Base-by-base conservation (phyloP, 2,113 vertebrate genomes). In the Poecilia latipinna region DNA sequence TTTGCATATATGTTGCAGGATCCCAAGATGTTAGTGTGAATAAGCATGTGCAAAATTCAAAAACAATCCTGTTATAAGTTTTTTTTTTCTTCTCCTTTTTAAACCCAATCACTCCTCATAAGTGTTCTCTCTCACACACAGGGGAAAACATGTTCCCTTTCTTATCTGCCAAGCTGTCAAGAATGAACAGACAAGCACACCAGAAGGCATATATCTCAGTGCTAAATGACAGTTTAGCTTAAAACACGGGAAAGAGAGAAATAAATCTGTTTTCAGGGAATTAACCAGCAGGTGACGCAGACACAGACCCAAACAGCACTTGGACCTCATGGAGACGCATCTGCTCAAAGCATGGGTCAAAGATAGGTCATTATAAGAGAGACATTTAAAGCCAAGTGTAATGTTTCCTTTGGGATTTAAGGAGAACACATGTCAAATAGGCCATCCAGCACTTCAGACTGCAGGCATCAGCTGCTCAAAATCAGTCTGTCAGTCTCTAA, bases 111-210 rank as follows among this genome's bases (percentile, higher is more conserved):
- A 35, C 79, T 57, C 24, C 82, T 91, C 87, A 79, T 84, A 84
- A 78, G 79, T 17, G 60, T 61, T 75, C 12, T 26, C 70, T n/a
- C 72, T 75, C 77, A 3, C 29, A 2, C 77, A 86, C 78, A 65
- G 77, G 87, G 88, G 87, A 89, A 91, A 87, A 70, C 80, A 91
- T 89, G 82, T 63, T 74, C 73, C 68, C 31, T 61, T 63, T 63
- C 48, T 66, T 51, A 65, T 77, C 71, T 70, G 82, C 70, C 86
- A 84, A 73, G 24, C 73, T 74, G 62, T 75, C 72, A 75, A 24
- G 51, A 24, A 57, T 7, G 51, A 7, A 74, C 75, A 62, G 67
- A 80, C 76, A 77, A 62, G 61, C n/a, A 51, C 75, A 60, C 70
- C 4, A 65, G 68, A 77, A 73, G 80, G 81, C 74, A 63, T 61